Conservation (phyloP, 1,140 invertebrate genomes). For the Drosophila leontia region DNA sequence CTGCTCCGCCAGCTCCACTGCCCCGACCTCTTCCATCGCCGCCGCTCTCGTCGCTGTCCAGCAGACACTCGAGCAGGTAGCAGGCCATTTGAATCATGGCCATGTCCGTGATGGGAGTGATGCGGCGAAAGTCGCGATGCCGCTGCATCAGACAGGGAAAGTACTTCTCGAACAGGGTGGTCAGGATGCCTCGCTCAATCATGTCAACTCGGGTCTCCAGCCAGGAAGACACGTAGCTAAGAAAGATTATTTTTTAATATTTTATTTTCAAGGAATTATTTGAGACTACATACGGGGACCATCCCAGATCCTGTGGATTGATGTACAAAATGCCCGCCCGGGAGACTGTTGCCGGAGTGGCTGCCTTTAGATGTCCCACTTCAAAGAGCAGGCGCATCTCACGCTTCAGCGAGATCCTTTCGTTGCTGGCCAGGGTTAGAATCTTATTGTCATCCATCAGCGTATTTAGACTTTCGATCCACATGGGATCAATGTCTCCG, state of each 20-base stretch:
- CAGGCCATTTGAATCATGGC: conserved; percentile 96
- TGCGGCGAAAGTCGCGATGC: conserved; percentile 94
- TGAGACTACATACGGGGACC: conserved; percentile 93
- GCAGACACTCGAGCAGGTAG: conserved; percentile 93
- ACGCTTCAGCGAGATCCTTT: conserved; percentile 95
- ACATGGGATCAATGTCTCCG: conserved; percentile 98
- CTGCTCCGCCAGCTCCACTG: conserved; percentile 1
- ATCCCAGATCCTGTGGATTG: conserved; percentile 97
- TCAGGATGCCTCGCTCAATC: conserved; percentile 91
- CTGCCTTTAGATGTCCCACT: conserved; percentile 96
- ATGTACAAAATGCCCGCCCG: conserved; percentile 96
- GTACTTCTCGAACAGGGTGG: conserved; percentile 97
- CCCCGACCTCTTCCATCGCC: conserved; percentile 9
- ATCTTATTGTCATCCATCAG: conserved; percentile 95
- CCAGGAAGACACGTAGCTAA: conserved; percentile 96
- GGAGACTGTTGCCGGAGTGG: conserved; percentile 98
- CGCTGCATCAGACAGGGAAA: conserved; percentile 94
- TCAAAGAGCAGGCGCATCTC: conserved; percentile 97
- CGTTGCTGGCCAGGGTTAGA: conserved; percentile 96
- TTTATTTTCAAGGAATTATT: no score
- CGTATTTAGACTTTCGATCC: conserved; percentile 97
- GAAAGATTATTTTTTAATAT: no score
- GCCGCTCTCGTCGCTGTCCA: conserved; percentile 86
- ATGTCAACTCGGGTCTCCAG: conserved; percentile 91
- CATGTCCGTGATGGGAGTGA: conserved; percentile 96